Evolutionary conservation across 2,797 vertebrate species (phyloP).

Genomic region (Rhadinocentrus ornatus): DNA sequence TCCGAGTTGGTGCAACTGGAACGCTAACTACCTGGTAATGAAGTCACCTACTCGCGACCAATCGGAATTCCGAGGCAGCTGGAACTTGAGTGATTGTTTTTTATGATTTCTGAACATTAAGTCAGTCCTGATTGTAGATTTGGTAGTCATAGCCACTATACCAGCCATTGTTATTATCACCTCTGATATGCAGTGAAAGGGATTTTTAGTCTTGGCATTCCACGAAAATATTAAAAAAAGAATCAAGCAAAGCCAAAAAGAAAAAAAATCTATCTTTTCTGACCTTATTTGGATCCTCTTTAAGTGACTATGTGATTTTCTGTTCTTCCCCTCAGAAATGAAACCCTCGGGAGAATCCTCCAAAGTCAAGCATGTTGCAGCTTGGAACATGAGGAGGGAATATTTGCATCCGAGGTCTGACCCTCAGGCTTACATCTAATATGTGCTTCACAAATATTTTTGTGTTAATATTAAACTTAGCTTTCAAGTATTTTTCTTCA

Average conservation of each 20-base stretch:
- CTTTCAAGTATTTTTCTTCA: not conserved
- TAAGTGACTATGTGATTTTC: not conserved
- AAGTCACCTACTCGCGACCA: too few species aligned
- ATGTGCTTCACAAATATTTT: slow-evolving; percentile 18
- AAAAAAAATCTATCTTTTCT: not conserved
- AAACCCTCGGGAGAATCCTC: slow-evolving; percentile 83
- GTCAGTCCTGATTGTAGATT: not conserved
- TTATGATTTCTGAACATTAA: not conserved
- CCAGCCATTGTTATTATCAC: not conserved
- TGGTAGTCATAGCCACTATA: not conserved
- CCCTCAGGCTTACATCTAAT: slow-evolving; percentile 31
- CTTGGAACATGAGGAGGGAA: slow-evolving; percentile 82
- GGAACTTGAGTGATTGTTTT: not conserved
- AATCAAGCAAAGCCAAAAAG: not conserved
- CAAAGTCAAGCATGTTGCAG: slow-evolving; percentile 77
- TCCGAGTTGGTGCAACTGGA: too few species aligned
- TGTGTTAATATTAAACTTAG: slow-evolving; percentile 11
- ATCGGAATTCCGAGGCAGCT: too few species aligned
- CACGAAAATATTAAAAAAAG: not conserved
- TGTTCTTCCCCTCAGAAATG: slow-evolving; percentile 76
- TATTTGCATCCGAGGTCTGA: slow-evolving; percentile 84
- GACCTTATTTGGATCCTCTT: not conserved
- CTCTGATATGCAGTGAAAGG: not conserved
- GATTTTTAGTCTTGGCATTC: not conserved
- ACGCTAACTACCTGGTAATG: too few species aligned